Base-by-base conservation (phyloP, 2,797 vertebrate species). In the Dendrocincla fuliginosa region DNA sequence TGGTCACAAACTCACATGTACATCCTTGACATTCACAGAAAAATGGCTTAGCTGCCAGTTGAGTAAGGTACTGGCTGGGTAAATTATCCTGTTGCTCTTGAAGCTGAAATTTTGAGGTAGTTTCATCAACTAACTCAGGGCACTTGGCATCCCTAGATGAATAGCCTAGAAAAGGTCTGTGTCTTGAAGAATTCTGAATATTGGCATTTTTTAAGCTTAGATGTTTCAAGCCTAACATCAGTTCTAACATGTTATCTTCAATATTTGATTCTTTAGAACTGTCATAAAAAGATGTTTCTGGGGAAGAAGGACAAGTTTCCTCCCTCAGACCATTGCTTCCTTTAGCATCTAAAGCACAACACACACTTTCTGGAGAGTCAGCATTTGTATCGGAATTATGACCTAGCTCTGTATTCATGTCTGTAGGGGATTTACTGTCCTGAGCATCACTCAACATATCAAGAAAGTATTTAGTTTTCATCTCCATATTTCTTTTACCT, bases 11-110 rank as follows among this genome's bases (percentile, higher is more conserved):
- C 87, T 98, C 98, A 11, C 98, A 99, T 15, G 95, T 95, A 84
- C 99, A 99, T 22, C 98, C 98, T 86, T 99, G 98, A 79, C 98
- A 96, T 91, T 99, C 98, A 89, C 99, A 99, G 85, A 98, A 95
- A 93, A 99, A 99, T 14, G 99, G 99, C 97, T 99, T 99, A 47
- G 98, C 98, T 73, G 97, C 97, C 64, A 98, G 97, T 2, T 99
- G 98, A 50, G 98, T 98, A 97, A 97, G 97, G 87, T 97, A 97
- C 73, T 98, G 91, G 92, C 97, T 98, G 52, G 98, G 97, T 87
- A 98, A 94, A 49, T 98, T 97, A 92, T 97, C 96, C 42, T 97
- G 88, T 88, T 98, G 96, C 84, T 98, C 97, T 90, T 96, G 97
- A 93, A 97, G 97, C 84, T 97, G 97, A 95, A 96, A 94, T 96